Evolutionary conservation across 2,797 vertebrate genomes (phyloP), one percentile per base, ranked within the genome.

Genomic region (Cyprinodon diabolis): DNA sequence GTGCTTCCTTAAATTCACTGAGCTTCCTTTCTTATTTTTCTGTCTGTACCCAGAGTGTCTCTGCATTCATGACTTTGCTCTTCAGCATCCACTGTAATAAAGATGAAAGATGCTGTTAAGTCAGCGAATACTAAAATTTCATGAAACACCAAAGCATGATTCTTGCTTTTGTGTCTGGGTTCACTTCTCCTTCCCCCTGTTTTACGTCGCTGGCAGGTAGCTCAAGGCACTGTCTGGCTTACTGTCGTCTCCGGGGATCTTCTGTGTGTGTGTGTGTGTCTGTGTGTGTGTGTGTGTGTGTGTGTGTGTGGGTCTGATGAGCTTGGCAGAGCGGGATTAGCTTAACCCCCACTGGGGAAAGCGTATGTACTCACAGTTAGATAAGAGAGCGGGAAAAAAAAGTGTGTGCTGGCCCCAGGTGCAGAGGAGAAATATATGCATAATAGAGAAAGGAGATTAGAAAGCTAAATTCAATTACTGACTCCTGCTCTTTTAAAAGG

Each of bases 351-450:
- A 74, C 78, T 73, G 77, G 75, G 85, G 76, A n/a, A 60, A 79
- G 69, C 70, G 40, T 45, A 71, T 83, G 80, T 78, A 82, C 78
- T 77, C 71, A 65, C 12, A 2, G 80, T 66, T 81, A 76, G 81
- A 90, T 84, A 76, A 88, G 73, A 14, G 47, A 9, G 13, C 7
- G 13, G 10, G 13, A 84, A 71, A 76, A 74, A 66, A 67, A 81
- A 75, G 56, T 7, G 76, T 76, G 62, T 66, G 21, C n/a, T 85
- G 82, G 90, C 88, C 90, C 84, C 90, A 92, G 91, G 90, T 93
- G 92, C 83, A 86, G 77, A 77, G 65, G 45, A 75, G 66, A 76
- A 75, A 81, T 74, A 78, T 75, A 73, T 72, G 83, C 79, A 87
- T 93, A 90, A 90, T 80, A 75, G 73, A 84, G 80, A 79, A 75